Base-by-base conservation (phyloP, 2,888 invertebrate genomes). In the Ochropleura leucogaster region DNA sequence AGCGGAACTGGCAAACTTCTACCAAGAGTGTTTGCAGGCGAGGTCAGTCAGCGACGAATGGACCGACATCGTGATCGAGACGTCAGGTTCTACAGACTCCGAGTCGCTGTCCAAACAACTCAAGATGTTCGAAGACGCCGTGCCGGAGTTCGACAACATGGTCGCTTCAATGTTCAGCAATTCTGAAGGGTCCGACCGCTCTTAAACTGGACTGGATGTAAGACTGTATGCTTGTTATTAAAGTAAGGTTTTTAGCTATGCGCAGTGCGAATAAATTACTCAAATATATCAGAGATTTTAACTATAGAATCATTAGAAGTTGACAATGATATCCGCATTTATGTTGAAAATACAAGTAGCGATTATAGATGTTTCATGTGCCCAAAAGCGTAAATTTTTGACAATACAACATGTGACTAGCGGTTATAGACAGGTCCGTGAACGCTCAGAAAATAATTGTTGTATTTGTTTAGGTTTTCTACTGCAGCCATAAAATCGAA, bases 1-100 rank as follows among this genome's bases (percentile, higher is more conserved):
- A 88, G 97, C 97, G 63, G 98, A 98, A 89, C 95, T 98, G 80
- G 98, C 98, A 0, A 97, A 97, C 81, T 98, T 98, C 94, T 98
- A 98, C 94, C 97, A 97, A 51, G 98, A 98, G 89, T 98, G 98
- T 93, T 97, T 98, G 90, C 97, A 97, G 85, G 98, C 98, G 10
- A 95, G 93, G 3, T 92, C 94, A 0, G 90, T 91, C 46, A 93
- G 93, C 73, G 93, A 93, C 72, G 94, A 93, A 53, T 94, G 95
- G 93, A 86, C 92, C 0, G 93, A 93, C 64, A 72, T 91, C 3
- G 85, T 89, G 4, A 87, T 89, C 20, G 91, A 91, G 20, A 79
- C 85, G 0, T 87, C 92, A 0, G 85, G 83, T 0, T 92, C 92
- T 0, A 89, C 90, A 0, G 94, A 94, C 82, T 90, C 93, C 0